These are phyloP conservation scores for Epizoanthus fatuus DNA, from an alignment of 92 coral and sea anemone species.

Conservation along the genomic window DNA sequence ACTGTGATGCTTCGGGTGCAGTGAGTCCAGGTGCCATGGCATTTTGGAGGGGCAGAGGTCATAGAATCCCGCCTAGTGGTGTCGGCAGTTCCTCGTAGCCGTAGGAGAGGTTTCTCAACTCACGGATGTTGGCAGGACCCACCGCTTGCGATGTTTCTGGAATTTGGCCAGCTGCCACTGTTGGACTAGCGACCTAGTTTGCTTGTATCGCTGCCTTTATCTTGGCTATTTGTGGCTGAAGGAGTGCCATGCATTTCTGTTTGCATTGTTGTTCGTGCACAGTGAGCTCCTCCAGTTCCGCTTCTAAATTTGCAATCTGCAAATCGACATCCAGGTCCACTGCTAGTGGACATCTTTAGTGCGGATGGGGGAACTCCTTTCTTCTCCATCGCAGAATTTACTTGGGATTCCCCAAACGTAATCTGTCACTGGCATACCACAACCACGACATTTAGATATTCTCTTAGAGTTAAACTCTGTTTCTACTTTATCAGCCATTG, in stretches of 20 bases:
- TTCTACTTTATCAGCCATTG: no score
- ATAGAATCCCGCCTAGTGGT: neutral
- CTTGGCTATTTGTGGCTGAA: neutral
- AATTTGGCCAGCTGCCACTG: no score
- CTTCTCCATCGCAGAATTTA: constrained; percentile 9
- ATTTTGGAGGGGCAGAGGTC: neutral
- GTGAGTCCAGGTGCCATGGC: no score
- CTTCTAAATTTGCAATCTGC: neutral
- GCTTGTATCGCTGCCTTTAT: neutral
- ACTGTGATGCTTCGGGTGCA: no score
- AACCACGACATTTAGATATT: constrained; percentile 16
- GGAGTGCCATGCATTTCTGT: neutral
- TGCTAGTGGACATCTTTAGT: neutral
- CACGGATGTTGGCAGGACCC: constrained; percentile 19
- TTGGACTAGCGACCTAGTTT: neutral
- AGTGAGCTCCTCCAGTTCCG: constrained; percentile 10
- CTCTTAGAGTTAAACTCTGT: neutral
- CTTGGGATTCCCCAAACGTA: constrained; percentile 15
- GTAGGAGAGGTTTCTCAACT: neutral
- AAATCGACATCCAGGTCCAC: neutral
- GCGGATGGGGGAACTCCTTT: constrained; percentile 12
- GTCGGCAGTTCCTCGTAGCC: neutral
- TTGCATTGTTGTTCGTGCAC: neutral
- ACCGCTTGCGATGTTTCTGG: neutral
- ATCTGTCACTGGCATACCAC: constrained; percentile 16